Percentiles rank a stretch among this genome's conserved stretches.
Conservation (phyloP, 2,888 invertebrate genomes). For the Cylindroiulus punctatus region DNA sequence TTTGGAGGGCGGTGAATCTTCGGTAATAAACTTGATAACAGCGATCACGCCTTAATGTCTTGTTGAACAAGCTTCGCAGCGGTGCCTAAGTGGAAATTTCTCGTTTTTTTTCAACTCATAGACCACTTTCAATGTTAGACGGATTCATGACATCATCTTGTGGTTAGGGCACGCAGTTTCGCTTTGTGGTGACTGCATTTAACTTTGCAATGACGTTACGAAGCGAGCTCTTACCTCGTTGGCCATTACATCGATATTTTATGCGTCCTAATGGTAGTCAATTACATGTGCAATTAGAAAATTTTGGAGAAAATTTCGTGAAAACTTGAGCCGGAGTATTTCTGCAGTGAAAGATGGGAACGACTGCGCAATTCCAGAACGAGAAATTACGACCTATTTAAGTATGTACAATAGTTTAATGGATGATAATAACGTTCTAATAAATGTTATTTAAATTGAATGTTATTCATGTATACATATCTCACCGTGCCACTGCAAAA, state of each 20-base stretch:
- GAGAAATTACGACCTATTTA: too few relatives aligned
- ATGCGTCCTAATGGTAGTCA: not conserved
- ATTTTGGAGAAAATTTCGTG: too few relatives aligned
- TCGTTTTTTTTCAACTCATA: not conserved
- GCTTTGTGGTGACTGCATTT: not conserved
- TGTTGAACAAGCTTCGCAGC: constrained; percentile 16
- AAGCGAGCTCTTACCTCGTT: not conserved
- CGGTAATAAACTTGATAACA: constrained; percentile 26
- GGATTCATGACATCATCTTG: constrained; percentile 41
- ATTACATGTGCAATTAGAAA: too few relatives aligned
- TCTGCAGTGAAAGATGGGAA: not conserved
- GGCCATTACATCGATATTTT: not conserved
- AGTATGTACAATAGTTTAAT: too few relatives aligned
- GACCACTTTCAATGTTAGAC: not conserved
- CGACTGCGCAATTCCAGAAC: too few relatives aligned
- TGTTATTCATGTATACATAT: too few relatives aligned
- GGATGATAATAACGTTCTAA: too few relatives aligned
- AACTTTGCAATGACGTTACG: not conserved
- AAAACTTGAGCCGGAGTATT: not conserved
- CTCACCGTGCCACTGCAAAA: too few relatives aligned
- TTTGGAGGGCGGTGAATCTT: not conserved
- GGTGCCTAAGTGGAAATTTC: not conserved
- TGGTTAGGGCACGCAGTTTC: not conserved
- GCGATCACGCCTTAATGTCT: constrained; percentile 42
- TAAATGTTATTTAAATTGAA: too few relatives aligned